Evolutionary conservation across 2,888 invertebrate species (phyloP).

Genomic region (Melipona bicolor): DNA sequence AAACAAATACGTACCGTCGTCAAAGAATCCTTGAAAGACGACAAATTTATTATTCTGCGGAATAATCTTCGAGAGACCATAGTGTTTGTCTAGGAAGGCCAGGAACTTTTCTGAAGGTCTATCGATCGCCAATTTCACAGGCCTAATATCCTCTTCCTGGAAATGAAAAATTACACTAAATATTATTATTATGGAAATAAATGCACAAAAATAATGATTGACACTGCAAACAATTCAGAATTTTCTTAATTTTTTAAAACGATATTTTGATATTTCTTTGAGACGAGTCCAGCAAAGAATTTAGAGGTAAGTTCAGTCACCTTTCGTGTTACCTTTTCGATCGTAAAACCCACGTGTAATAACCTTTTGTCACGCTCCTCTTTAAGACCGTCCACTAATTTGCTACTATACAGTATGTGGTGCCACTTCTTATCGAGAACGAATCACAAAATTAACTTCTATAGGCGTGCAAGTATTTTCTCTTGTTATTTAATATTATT

Average conservation of each 20-base stretch:
- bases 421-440: slow-evolving; percentile 28
- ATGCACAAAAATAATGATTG: no score
- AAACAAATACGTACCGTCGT: slow-evolving; percentile 75
- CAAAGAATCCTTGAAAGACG: slow-evolving; percentile 93
- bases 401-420: not conserved
- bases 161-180: slow-evolving; percentile 73
- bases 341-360: slow-evolving; percentile 65
- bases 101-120: slow-evolving; percentile 96
- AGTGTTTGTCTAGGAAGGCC: slow-evolving; percentile 94
- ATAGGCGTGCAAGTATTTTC: slow-evolving; percentile 2
- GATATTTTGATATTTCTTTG: not conserved
- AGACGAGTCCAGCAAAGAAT: slow-evolving; percentile 43
- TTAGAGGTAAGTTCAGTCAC: slow-evolving; percentile 67
- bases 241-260: not conserved
- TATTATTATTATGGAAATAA: not conserved
- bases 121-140: slow-evolving; percentile 94
- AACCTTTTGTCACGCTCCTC: slow-evolving; percentile 65
- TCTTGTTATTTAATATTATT: no score
- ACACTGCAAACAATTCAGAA: not conserved
- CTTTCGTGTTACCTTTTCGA: slow-evolving; percentile 61
- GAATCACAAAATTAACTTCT: slow-evolving; percentile 10
- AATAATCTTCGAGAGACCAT: slow-evolving; percentile 87
- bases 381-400: slow-evolving; percentile 54
- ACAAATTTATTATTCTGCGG: slow-evolving; percentile 96
- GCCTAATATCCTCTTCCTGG: slow-evolving; percentile 88